phyloP scores from a whole-genome alignment of 2,797 vertebrate genomes.

The Ceryle rudis region DNA sequence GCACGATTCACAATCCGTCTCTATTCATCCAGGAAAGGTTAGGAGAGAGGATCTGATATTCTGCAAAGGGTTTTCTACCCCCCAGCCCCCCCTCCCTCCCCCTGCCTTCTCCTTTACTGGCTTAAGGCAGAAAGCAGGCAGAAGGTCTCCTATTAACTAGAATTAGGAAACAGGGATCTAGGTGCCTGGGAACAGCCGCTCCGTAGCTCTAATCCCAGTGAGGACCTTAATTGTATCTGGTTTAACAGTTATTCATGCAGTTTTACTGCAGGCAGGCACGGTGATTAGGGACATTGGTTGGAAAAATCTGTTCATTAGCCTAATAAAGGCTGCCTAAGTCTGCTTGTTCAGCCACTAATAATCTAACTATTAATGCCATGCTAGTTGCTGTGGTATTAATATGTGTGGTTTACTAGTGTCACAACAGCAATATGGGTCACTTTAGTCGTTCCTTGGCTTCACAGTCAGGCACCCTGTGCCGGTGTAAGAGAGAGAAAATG shows the following conservation, averaged over 20 bases:
- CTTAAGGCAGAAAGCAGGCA: slow-evolving; percentile 60
- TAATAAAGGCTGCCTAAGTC: slow-evolving; percentile 79
- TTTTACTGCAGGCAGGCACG: slow-evolving; percentile 74
- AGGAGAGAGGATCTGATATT: slow-evolving; percentile 68
- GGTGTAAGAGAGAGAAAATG: not conserved
- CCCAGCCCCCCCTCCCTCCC: not conserved
- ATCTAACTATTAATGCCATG: slow-evolving; percentile 71
- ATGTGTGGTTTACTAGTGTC: slow-evolving; percentile 44
- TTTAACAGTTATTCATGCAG: slow-evolving; percentile 78
- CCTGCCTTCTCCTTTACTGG: slow-evolving; percentile 67
- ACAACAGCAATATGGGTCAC: slow-evolving; percentile 47
- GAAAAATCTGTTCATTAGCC: slow-evolving; percentile 78
- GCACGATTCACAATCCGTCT: slow-evolving; percentile 59
- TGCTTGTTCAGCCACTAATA: slow-evolving; percentile 78
- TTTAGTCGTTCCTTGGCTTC: slow-evolving; percentile 6
- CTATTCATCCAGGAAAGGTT: slow-evolving; percentile 71
- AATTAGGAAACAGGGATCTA: slow-evolving; percentile 73
- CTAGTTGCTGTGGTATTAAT: slow-evolving; percentile 70
- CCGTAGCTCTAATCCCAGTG: slow-evolving; percentile 72
- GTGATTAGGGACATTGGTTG: slow-evolving; percentile 77
- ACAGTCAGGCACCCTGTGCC: not conserved
- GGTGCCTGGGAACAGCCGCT: slow-evolving; percentile 65
- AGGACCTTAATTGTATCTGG: slow-evolving; percentile 81
- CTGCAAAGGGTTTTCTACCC: slow-evolving; percentile 34
- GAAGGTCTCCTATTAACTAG: slow-evolving; percentile 77